These are phyloP conservation scores for Octodonta nipae DNA, from an alignment of 2,888 invertebrate species.

Conservation along the genomic window DNA sequence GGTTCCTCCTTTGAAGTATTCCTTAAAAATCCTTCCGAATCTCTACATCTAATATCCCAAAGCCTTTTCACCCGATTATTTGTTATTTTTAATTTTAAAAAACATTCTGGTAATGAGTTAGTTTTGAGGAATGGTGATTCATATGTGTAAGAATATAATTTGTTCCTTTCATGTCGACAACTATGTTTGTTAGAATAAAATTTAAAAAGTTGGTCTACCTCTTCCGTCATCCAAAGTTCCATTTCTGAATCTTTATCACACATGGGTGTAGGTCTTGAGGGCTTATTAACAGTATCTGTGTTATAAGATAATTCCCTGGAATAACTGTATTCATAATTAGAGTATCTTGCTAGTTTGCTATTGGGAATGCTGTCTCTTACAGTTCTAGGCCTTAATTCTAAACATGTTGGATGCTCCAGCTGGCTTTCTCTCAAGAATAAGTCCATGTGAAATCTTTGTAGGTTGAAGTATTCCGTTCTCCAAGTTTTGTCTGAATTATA, in stretches of 20 bases:
- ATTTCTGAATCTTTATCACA: constrained; percentile 22
- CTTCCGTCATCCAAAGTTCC: constrained; percentile 50
- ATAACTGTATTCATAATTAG: constrained; percentile 39
- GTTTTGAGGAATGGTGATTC: constrained; percentile 25
- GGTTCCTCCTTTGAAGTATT: too few species aligned
- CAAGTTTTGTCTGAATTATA: constrained; percentile 29
- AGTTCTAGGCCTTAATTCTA: constrained; percentile 32
- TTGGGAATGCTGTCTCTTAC: constrained; percentile 52
- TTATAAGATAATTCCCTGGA: constrained; percentile 36
- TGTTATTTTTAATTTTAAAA: constrained; percentile 12
- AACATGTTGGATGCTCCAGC: constrained; percentile 13
- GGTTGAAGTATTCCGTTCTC: constrained; percentile 19
- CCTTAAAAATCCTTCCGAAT: constrained; percentile 11
- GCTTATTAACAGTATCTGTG: constrained; percentile 14
- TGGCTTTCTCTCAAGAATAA: constrained; percentile 20
- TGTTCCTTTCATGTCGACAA: too few species aligned
- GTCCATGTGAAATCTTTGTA: constrained; percentile 28
- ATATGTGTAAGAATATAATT: constrained; percentile 2
- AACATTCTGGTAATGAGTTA: constrained; percentile 15
- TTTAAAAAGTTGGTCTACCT: constrained; percentile 36
- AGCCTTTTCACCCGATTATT: constrained; percentile 23
- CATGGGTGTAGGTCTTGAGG: constrained; percentile 11
- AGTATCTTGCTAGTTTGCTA: constrained; percentile 44
- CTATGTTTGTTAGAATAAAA: too few species aligned
- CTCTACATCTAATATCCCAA: constrained; percentile 20